These are phyloP conservation scores for Halesus radiatus DNA, from an alignment of 1,140 invertebrate genomes.

Conservation along the genomic window DNA sequence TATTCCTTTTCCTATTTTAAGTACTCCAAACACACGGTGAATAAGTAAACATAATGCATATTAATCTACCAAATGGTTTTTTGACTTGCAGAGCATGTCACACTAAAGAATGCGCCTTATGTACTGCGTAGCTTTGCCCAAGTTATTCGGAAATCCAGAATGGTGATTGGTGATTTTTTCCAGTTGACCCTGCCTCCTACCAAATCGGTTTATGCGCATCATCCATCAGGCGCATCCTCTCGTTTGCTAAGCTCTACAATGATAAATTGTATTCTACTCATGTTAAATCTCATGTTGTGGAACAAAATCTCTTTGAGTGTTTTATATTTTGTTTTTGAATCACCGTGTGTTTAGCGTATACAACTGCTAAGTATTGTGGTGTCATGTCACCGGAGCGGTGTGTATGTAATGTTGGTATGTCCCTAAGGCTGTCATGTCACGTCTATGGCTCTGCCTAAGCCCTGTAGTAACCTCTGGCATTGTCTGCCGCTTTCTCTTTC, in stretches of 20 bases:
- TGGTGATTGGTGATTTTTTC: too few species aligned
- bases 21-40: conserved; percentile 9
- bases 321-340: background rate
- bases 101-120: too few species aligned
- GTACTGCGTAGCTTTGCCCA: too few species aligned
- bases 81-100: too few species aligned
- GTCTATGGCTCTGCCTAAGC: background rate
- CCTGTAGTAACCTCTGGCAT: conserved; percentile 50
- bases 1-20: conserved; percentile 22
- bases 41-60: background rate
- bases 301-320: background rate
- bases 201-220: too few species aligned
- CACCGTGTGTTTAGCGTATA: background rate
- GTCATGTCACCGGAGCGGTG: background rate
- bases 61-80: too few species aligned
- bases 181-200: too few species aligned
- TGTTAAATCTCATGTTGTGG: background rate
- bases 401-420: background rate
- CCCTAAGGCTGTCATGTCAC: background rate
- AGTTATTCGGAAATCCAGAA: too few species aligned
- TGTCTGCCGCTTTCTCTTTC: conserved; percentile 52
- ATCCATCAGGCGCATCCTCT: too few species aligned
- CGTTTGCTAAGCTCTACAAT: too few species aligned
- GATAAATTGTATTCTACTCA: too few species aligned
- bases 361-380: background rate